Percentiles rank a stretch among this genome's conserved stretches.
Conservation (phyloP, 2,797 vertebrate species). For the Benthosema pterotum region DNA sequence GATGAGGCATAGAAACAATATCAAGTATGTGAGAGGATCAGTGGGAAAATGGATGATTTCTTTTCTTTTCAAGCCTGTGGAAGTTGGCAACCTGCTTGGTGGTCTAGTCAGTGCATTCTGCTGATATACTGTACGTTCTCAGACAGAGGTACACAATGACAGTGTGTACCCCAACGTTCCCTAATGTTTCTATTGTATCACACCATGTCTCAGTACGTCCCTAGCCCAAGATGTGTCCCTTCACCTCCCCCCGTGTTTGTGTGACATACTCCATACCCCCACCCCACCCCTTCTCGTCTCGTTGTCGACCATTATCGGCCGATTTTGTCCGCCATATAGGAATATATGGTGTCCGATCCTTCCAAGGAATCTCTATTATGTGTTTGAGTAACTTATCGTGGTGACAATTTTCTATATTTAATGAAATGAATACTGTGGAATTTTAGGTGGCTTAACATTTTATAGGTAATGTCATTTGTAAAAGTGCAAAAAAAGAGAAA, state of each 20-base stretch:
- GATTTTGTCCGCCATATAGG: constrained; percentile 66
- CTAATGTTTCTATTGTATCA: constrained; percentile 73
- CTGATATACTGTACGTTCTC: constrained; percentile 48
- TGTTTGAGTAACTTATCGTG: constrained; percentile 85
- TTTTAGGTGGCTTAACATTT: constrained; percentile 89
- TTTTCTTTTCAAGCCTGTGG: constrained; percentile 47
- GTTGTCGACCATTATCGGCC: constrained; percentile 63
- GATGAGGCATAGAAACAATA: constrained; percentile 47
- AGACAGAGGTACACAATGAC: constrained; percentile 53
- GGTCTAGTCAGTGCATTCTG: constrained; percentile 54
- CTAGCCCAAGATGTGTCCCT: constrained; percentile 50
- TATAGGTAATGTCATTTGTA: constrained; percentile 93
- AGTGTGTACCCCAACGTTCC: constrained; percentile 60
- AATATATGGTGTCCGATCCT: constrained; percentile 66
- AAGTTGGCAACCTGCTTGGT: constrained; percentile 55
- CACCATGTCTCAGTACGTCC: constrained; percentile 49
- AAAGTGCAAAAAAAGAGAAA: constrained; percentile 80
- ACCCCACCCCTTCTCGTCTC: constrained; percentile 41
- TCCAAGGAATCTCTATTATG: constrained; percentile 78
- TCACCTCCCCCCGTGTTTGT: constrained; percentile 63
- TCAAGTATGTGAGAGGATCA: constrained; percentile 28
- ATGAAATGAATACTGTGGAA: constrained; percentile 81
- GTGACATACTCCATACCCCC: constrained; percentile 56
- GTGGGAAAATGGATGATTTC: constrained; percentile 43
- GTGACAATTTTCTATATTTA: constrained; percentile 85